phyloP scores from a whole-genome alignment of 1,140 invertebrate species.

The Drosophila neocordata region DNA sequence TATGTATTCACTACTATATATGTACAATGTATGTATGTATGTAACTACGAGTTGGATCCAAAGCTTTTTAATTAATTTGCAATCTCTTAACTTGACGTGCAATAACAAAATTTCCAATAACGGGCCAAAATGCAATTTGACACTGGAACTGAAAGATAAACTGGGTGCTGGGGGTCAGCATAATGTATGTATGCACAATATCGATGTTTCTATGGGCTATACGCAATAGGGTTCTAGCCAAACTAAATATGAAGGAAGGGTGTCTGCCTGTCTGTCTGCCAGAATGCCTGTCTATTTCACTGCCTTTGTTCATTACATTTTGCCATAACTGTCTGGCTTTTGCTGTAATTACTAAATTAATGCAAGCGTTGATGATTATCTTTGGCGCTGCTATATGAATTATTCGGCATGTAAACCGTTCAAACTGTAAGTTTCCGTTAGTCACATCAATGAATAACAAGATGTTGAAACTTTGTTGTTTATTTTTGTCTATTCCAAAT shows the following conservation, averaged over 20 bases:
- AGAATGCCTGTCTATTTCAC: slow-evolving; percentile 9
- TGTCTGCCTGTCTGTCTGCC: slow-evolving; percentile 40
- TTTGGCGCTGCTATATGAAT: slow-evolving; percentile 31
- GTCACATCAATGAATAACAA: too few species aligned
- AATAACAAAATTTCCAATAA: slow-evolving; percentile 62
- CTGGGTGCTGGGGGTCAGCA: slow-evolving; percentile 22
- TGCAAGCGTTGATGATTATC: slow-evolving; percentile 61
- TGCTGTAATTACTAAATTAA: slow-evolving; percentile 77
- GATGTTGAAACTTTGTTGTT: too few species aligned
- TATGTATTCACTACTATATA: background rate
- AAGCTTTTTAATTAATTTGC: slow-evolving; percentile 69
- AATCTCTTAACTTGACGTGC: slow-evolving; percentile 64
- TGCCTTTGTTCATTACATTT: background rate
- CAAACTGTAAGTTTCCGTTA: background rate
- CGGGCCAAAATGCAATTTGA: slow-evolving; percentile 70
- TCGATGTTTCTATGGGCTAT: too few species aligned
- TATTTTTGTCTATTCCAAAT: too few species aligned
- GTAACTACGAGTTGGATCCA: slow-evolving; percentile 10
- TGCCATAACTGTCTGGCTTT: slow-evolving; percentile 28
- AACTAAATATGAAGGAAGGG: slow-evolving; percentile 28
- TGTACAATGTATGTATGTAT: slow-evolving; percentile 2
- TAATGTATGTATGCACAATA: too few species aligned
- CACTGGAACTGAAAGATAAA: slow-evolving; percentile 33
- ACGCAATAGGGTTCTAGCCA: too few species aligned
- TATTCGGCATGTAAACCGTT: slow-evolving; percentile 45